Evolutionary conservation across 53 echinoderm and acorn worm genomes (phyloP).

Genomic region (Hippasteria phrygiana): DNA sequence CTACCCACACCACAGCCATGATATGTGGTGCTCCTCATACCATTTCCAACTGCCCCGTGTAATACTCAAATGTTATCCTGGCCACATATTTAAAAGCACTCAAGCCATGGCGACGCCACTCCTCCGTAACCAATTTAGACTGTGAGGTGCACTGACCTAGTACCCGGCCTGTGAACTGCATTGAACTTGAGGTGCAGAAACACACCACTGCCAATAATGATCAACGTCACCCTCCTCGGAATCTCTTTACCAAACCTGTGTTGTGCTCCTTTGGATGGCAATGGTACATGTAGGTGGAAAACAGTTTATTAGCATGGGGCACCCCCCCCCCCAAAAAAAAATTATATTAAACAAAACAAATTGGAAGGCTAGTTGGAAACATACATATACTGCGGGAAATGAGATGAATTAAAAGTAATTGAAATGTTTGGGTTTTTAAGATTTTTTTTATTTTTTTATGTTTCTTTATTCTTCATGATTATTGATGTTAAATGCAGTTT

Average conservation of each 20-base stretch:
- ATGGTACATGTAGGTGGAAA: neutral
- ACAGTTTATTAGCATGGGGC: constrained; percentile 1
- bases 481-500: no score
- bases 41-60: neutral
- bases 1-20: no score
- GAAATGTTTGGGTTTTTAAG: neutral
- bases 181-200: constrained; percentile 41
- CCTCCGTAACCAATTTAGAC: constrained; percentile 25
- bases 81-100: constrained; percentile 59
- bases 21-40: no score
- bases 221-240: constrained; percentile 19
- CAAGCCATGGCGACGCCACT: constrained; percentile 13
- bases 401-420: neutral
- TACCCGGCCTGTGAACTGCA: constrained; percentile 24
- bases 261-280: neutral
- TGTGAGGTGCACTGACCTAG: constrained; percentile 59
- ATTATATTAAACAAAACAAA: no score
- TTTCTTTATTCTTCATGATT: neutral
- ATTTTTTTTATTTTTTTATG: neutral
- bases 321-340: neutral
- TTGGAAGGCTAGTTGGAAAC: constrained; percentile 7
- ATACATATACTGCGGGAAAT: neutral
- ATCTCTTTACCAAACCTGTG: constrained; percentile 14
- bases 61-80: neutral
- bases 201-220: constrained; percentile 27